Evolutionary conservation across 1,140 invertebrate genomes (phyloP), one percentile per base, ranked within the genome.

Genomic region (Mizuhopecten yessoensis): DNA sequence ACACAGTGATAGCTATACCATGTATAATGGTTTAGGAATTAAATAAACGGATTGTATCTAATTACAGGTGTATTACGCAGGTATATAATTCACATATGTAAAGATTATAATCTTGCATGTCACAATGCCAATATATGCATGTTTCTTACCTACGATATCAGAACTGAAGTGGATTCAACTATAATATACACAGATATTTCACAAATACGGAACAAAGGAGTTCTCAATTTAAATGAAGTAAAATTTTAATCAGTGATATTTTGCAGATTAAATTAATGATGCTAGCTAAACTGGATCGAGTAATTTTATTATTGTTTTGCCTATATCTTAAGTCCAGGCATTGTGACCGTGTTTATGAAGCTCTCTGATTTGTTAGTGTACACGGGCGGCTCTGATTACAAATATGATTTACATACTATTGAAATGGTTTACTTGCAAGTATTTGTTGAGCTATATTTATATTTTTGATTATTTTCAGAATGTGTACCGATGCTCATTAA

Each of bases 391-490:
- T 75, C 23, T 75, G 17, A 29, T 75, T 75, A n/a, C 57, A 75
- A 75, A 75, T 75, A 75, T 75, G 57, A 75, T 75, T 75, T 75
- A 75, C 57, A 75, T 29, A 75, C 57, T 29, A 75, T 45, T 45
- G 17, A 45, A 75, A 29, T 75, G 57, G 23, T 75, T 29, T 75
- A 75, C n/a, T n/a, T 75, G 57, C 57, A 75, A 75, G 57, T n/a
- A 75, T 75, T 75, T 75, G 57, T 75, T 75, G 57, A 75, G 57
- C 57, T 75, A 75, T 75, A 75, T 45, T 45, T 45, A 45, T 75
- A 75, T 75, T 75, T 75, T 75, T 75, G 9, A 75, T 75, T 75
- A 75, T 75, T 75, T 75, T 75, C 57, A 75, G 57, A 75, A 75
- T 29, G 29, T 75, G 57, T 75, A 75, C 57, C 57, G 57, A 75